These are phyloP conservation scores for Drosophila elegans DNA, from an alignment of 1,140 invertebrate species.

Conservation along the genomic window DNA sequence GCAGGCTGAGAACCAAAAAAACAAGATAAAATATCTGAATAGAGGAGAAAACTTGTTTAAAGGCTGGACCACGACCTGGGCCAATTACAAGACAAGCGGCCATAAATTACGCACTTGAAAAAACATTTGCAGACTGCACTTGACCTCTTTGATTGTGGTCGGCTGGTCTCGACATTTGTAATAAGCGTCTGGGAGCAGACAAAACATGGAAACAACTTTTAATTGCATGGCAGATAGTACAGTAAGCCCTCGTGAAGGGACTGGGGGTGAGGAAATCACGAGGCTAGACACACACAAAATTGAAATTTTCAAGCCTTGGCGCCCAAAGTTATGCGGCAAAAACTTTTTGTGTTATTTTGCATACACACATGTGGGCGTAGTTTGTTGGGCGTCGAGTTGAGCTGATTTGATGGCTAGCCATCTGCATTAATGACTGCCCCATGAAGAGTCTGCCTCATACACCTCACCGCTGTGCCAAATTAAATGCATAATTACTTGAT, in stretches of 20 bases:
- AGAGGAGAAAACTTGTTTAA: slow-evolving; percentile 24
- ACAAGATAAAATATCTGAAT: slow-evolving; percentile 5
- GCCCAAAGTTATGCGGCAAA: slow-evolving; percentile 48
- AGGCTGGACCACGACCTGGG: slow-evolving; percentile 43
- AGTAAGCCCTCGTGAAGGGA: slow-evolving; percentile 5
- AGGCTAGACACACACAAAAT: slow-evolving; percentile 57
- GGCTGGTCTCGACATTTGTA: slow-evolving; percentile 67
- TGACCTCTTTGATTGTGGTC: slow-evolving; percentile 73
- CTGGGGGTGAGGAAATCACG: not conserved
- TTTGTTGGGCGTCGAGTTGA: slow-evolving; percentile 28
- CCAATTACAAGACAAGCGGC: slow-evolving; percentile 52
- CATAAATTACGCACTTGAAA: slow-evolving; percentile 51
- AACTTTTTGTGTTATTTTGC: slow-evolving; percentile 59
- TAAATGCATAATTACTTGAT: slow-evolving; percentile 83
- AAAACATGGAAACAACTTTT: slow-evolving; percentile 72
- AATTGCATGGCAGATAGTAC: slow-evolving; percentile 60
- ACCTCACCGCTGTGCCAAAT: slow-evolving; percentile 57
- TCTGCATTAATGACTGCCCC: slow-evolving; percentile 39
- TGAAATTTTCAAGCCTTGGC: slow-evolving; percentile 52
- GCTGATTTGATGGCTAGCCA: slow-evolving; percentile 55
- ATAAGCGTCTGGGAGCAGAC: slow-evolving; percentile 65
- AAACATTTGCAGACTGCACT: slow-evolving; percentile 55
- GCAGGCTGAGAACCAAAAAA: slow-evolving; percentile 12
- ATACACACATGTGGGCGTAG: slow-evolving; percentile 21
- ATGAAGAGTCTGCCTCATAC: slow-evolving; percentile 34